A percentile compares a stretch with the other conserved stretches of the same genome.
Conservation (phyloP, 2,888 invertebrate species). For the Xylocampa areola region DNA sequence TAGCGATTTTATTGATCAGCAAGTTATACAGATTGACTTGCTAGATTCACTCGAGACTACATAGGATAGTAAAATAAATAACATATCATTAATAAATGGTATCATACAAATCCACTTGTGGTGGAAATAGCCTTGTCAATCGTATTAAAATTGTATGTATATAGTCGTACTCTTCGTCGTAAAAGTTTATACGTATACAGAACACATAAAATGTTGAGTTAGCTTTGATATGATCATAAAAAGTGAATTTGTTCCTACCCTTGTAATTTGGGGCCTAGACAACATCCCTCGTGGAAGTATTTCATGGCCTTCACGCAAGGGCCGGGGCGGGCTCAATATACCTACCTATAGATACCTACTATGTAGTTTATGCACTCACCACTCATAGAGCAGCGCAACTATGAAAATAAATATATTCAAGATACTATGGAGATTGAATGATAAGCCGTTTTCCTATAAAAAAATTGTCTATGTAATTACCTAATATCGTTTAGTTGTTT, state of each 20-base stretch:
- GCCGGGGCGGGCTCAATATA: conserved; percentile 58
- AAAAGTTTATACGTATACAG: conserved; percentile 27
- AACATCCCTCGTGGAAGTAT: conserved; percentile 55
- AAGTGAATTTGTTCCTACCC: conserved; percentile 64
- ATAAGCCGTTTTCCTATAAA: too few species aligned
- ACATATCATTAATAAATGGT: too few species aligned
- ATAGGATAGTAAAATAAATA: too few species aligned
- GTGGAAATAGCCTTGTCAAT: conserved; percentile 2
- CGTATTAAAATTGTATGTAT: conserved; percentile 30
- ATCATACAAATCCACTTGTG: too few species aligned
- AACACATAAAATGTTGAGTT: conserved; percentile 56
- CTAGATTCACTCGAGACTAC: too few species aligned
- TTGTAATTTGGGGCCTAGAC: conserved; percentile 56
- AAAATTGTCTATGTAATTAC: too few species aligned
- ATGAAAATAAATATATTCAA: not conserved
- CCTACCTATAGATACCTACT: conserved; percentile 26
- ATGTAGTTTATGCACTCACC: not conserved
- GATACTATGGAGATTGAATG: too few species aligned
- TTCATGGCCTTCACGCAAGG: conserved; percentile 62
- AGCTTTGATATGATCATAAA: conserved; percentile 64
- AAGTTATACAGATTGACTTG: too few species aligned
- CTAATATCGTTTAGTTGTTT: too few species aligned
- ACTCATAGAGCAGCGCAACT: not conserved
- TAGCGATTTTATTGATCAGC: too few species aligned
- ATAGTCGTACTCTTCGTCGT: conserved; percentile 9